Evolutionary conservation across 2,888 invertebrate genomes (phyloP), one percentile per base, ranked within the genome.

Genomic region (Noctua fimbriata): DNA sequence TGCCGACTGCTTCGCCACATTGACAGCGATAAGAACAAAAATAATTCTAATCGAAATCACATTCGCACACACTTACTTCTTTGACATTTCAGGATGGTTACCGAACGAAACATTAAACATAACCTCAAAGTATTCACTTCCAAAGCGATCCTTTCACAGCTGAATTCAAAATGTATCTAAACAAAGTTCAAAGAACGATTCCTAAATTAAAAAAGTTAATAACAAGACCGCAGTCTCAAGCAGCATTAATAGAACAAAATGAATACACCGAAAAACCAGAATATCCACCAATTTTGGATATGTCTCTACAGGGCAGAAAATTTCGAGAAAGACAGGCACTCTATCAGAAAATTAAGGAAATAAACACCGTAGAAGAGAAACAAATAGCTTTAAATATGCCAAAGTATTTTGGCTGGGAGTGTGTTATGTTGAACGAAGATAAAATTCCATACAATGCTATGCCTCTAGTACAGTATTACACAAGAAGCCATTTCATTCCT

Each of bases 321-420:
- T 93, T 94, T 89, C 96, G 97, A 67, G 92, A 95, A 78, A 93
- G 95, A 0, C 92, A 97, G 84, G 87, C 91, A 3, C 94, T 97
- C 93, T 95, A 98, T 89, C 96, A 98, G 28, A 97, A 97, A 91
- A 97, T 99, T 24, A 97, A 97, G 92, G 93, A 96, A 1, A 90
- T 98, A 21, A 97, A 97, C 78, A 98, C 98, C 0, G 97, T 98
- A 0, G 99, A 99, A 95, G 98, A 98, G 93, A 99, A 99, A 92
- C 97, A 98, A 89, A 97, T 98, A 74, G 98, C 98, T 88, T 91
- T 99, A 44, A 99, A 99, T 93, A 98, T 98, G 97, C 98, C 98
- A 0, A 97, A 97, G 72, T 98, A 98, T 93, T 99, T 98, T 93
- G 99, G 99, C 2, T 98, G 98, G 96, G 97, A 97, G 90, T 97